phyloP scores from a whole-genome alignment of 2,888 invertebrate genomes.

The Eubasilissa splendida region DNA sequence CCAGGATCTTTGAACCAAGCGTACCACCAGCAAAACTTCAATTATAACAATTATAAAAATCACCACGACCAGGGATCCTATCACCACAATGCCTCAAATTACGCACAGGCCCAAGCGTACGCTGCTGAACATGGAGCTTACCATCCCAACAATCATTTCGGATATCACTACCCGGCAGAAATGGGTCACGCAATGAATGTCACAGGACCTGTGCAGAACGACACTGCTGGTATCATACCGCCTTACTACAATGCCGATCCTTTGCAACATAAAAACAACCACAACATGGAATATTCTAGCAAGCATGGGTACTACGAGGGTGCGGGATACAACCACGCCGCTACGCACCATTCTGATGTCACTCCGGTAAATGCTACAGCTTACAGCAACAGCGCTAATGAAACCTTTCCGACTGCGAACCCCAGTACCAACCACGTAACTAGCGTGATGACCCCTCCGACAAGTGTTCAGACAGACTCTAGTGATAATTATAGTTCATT shows the following conservation, averaged over 20 bases:
- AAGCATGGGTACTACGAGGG: constrained; percentile 75
- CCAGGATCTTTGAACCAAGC: constrained; percentile 66
- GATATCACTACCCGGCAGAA: constrained; percentile 71
- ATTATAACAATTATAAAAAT: constrained; percentile 70
- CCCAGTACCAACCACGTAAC: constrained; percentile 56
- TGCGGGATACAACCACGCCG: constrained; percentile 67
- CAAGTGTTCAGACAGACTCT: constrained; percentile 74
- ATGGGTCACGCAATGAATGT: constrained; percentile 55
- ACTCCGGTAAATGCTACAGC: constrained; percentile 60
- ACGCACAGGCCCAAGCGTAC: constrained; percentile 61
- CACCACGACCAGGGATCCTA: constrained; percentile 71
- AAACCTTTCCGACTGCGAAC: constrained; percentile 50
- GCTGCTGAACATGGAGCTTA: constrained; percentile 55
- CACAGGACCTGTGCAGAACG: constrained; percentile 64
- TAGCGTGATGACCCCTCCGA: constrained; percentile 74
- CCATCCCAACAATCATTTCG: constrained; percentile 65
- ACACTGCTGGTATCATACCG: constrained; percentile 66
- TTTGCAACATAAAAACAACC: constrained; percentile 70
- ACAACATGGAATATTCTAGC: constrained; percentile 69
- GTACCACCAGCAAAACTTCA: constrained; percentile 67
- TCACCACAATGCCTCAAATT: constrained; percentile 66
- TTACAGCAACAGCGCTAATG: constrained; percentile 48
- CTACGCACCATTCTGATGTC: constrained; percentile 60
- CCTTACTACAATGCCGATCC: constrained; percentile 63
- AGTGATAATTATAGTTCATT: constrained; percentile 80